These are phyloP conservation scores for Melanchra persicariae DNA, from an alignment of 2,888 invertebrate species.

Conservation along the genomic window DNA sequence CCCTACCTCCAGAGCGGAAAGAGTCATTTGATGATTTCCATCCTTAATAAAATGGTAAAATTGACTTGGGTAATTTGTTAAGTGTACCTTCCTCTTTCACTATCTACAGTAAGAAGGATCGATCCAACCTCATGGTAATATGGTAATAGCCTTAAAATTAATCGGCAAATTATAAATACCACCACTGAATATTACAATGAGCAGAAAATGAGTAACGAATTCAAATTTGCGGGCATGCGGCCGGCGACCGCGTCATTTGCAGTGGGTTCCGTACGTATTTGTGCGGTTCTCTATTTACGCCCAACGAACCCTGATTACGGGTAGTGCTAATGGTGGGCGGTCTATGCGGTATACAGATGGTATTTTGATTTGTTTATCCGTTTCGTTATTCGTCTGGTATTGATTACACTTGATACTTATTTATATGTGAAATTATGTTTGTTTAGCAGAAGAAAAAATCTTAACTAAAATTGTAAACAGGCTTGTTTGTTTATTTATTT, in stretches of 20 bases:
- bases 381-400: slow-evolving; percentile 20
- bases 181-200: slow-evolving; percentile 58
- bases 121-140: not conserved
- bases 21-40: no score
- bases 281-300: slow-evolving; percentile 68
- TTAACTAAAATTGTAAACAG: no score
- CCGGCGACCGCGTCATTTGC: slow-evolving; percentile 72
- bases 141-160: slow-evolving; percentile 26
- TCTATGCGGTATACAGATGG: slow-evolving; percentile 38
- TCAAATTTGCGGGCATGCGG: slow-evolving; percentile 71
- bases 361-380: slow-evolving; percentile 62
- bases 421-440: not conserved
- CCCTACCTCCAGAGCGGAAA: no score
- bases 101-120: not conserved
- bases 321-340: slow-evolving; percentile 59
- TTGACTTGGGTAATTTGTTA: not conserved
- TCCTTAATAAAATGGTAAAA: no score
- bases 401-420: slow-evolving; percentile 4
- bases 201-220: slow-evolving; percentile 68
- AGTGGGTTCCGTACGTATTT: slow-evolving; percentile 64
- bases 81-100: not conserved
- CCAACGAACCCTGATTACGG: slow-evolving; percentile 67
- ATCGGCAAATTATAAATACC: slow-evolving; percentile 54
- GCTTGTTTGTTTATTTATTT: no score
- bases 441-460: no score